phyloP scores from a whole-genome alignment of 2,888 invertebrate species.

The Clostera curtula region DNA sequence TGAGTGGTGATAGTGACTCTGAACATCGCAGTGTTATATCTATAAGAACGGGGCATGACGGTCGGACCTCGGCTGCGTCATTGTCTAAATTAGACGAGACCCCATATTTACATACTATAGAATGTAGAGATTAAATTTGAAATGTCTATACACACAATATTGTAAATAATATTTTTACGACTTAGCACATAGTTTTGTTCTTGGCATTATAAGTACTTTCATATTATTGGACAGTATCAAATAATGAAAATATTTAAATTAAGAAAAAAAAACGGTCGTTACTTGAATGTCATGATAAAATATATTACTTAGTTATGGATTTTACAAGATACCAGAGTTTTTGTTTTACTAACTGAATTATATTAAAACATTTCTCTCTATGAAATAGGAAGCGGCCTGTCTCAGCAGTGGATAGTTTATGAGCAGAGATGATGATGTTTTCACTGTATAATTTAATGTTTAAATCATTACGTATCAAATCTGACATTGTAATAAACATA shows the following conservation, averaged over 20 bases:
- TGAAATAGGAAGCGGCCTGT: no score
- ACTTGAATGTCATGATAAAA: no score
- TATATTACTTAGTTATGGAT: no score
- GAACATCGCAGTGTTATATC: conserved; percentile 69
- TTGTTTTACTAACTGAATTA: no score
- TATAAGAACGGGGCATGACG: conserved; percentile 56
- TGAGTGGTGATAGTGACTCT: conserved; percentile 67
- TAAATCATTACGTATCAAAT: conserved; percentile 6
- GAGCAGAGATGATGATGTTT: conserved; percentile 7
- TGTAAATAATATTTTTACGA: conserved; percentile 18
- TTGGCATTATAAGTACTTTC: no score
- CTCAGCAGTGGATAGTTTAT: no score
- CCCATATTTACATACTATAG: conserved; percentile 53
- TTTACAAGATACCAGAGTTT: no score
- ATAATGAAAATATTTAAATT: no score
- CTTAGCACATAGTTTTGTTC: no score
- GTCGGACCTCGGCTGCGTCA: conserved; percentile 47
- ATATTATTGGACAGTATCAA: no score
- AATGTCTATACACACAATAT: conserved; percentile 11
- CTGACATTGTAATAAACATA: conserved; percentile 11
- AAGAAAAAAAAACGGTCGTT: no score
- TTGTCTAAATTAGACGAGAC: conserved; percentile 49
- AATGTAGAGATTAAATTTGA: conserved; percentile 38
- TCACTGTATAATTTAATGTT: conserved; percentile 7
- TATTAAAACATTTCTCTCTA: no score